Evolutionary conservation across 2,113 vertebrate species (phyloP).

Genomic region (Potamarius usumacintae): DNA sequence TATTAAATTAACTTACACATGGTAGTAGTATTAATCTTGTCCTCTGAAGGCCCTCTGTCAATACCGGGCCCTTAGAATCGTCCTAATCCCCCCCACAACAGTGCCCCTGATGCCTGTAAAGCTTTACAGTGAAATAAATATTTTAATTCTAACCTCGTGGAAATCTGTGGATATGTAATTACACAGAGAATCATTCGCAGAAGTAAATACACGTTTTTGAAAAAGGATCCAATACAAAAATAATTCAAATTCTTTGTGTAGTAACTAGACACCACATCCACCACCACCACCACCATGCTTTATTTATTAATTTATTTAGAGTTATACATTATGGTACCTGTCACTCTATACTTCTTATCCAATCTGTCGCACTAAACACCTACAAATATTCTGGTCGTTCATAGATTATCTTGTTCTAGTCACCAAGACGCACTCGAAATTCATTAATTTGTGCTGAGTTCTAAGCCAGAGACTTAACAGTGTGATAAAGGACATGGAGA

Average conservation of each 20-base stretch:
- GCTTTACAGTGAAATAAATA: background rate
- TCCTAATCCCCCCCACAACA: too few species aligned
- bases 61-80: too few species aligned
- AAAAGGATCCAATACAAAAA: background rate
- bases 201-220: background rate
- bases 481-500: conserved; percentile 45
- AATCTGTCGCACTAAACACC: background rate
- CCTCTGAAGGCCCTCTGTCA: too few species aligned
- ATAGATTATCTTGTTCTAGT: background rate
- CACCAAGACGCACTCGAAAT: background rate
- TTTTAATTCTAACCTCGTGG: background rate
- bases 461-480: background rate
- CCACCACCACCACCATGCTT: too few species aligned
- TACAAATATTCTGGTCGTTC: background rate
- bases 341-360: background rate
- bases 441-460: background rate
- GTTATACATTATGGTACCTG: too few species aligned
- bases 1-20: too few species aligned
- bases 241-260: background rate
- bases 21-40: too few species aligned
- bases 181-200: background rate
- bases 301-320: too few species aligned
- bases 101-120: too few species aligned
- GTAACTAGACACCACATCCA: background rate
- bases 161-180: background rate